Evolutionary conservation across 2,113 vertebrate genomes (phyloP), one percentile per base, ranked within the genome.

Genomic region (Polypterus bichir): DNA sequence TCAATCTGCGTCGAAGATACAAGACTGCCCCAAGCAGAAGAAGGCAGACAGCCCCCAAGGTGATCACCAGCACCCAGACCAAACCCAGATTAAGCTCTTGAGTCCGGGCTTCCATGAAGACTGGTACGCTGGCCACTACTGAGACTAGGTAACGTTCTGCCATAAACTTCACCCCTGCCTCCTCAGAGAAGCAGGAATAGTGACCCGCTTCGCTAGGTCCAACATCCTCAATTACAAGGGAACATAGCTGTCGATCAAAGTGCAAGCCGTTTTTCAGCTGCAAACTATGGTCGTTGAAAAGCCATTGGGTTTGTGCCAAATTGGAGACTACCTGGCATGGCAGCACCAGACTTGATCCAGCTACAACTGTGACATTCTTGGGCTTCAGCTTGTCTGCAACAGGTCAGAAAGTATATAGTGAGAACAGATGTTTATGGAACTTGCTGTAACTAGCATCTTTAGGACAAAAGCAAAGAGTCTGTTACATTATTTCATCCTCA

Each of bases 241-340:
- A 90, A 46, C 87, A 84, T 1, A 95, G 85, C 1, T 79, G 81
- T 0, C 74, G 9, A 8, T 96, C 92, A 0, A 83, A 90, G 6
- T 90, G 81, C 0, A 79, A 76, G n/a, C 80, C 81, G 49, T 44
- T 79, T 69, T 3, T 73, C 64, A 4, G 74, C 45, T 62, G 73
- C 57, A 98, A 74, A 48, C 92, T 91, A 0, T 74, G 84, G 10
- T 88, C 88, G 1, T 90, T 89, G 6, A 97, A 84, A n/a, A 86
- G 76, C 94, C 94, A 98, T 11, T 61, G 84, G 0, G 91, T 88
- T 8, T 75, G 86, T 0, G 94, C 94, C 62, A 98, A 77, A 83
- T 98, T 98, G 70, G 94, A 98, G 48, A 89, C 90, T 60, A 96
- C 80, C 27, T 86, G 89, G 75, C 94, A 97, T 1, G 91, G 93